phyloP scores from a whole-genome alignment of 2,113 vertebrate genomes.

The Hypanus sabinus region DNA sequence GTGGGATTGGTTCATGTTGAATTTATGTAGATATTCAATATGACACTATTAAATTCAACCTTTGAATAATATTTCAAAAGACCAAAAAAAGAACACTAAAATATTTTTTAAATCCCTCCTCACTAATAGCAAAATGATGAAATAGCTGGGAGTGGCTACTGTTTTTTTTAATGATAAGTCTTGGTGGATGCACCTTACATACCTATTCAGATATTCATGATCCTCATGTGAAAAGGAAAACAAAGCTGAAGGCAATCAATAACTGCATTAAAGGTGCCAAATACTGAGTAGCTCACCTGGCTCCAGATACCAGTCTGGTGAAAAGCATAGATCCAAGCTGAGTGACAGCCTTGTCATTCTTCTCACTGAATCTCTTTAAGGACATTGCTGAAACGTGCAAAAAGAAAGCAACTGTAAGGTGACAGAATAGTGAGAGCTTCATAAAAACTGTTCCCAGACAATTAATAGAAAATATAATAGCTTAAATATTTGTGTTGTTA shows the following conservation, averaged over 20 bases:
- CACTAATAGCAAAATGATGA: too few species aligned
- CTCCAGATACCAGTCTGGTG: constrained; percentile 93
- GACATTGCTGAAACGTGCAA: constrained; percentile 73
- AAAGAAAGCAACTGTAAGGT: constrained; percentile 21
- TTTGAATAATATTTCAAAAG: neutral
- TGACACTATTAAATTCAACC: neutral
- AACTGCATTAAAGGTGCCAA: neutral
- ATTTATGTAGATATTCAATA: neutral
- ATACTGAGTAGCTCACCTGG: constrained; percentile 64
- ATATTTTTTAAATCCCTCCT: neutral
- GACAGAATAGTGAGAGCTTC: neutral
- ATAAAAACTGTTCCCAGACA: neutral
- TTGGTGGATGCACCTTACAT: constrained; percentile 6
- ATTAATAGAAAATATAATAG: neutral
- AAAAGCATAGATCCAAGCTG: constrained; percentile 96
- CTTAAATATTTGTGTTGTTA: too few species aligned
- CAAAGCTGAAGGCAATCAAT: constrained; percentile 12
- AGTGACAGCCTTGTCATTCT: constrained; percentile 63
- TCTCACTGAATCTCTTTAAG: constrained; percentile 65
- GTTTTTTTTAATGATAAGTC: neutral
- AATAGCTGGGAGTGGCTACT: neutral
- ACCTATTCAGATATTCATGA: neutral
- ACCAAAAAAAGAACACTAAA: neutral
- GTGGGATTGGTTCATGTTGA: neutral
- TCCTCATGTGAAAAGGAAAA: neutral